Evolutionary conservation across 23 tunicate species (phyloP).

Genomic region (Styela clava): DNA sequence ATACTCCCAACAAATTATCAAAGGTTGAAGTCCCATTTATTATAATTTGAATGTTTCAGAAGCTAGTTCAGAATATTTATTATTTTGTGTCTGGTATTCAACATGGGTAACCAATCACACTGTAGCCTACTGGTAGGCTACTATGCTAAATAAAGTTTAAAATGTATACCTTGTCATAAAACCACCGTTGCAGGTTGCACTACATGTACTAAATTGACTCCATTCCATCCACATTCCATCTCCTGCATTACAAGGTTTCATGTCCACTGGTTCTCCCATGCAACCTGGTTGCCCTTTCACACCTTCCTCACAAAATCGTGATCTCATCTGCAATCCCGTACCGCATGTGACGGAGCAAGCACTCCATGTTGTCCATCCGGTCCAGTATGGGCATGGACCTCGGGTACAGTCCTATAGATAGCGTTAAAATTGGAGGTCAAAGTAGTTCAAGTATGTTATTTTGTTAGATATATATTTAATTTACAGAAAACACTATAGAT

Average conservation of each 20-base stretch:
- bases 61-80: too few species aligned
- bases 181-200: constrained; percentile 86
- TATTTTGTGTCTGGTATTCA: too few species aligned
- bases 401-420: constrained; percentile 52
- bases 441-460: neutral
- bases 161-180: neutral
- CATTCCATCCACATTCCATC: constrained; percentile 57
- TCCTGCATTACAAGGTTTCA: constrained; percentile 54
- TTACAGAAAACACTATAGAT: too few species aligned
- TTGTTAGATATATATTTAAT: neutral
- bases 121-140: too few species aligned
- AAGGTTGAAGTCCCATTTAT: too few species aligned
- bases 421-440: neutral
- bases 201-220: constrained; percentile 58
- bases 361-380: constrained; percentile 85
- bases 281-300: constrained; percentile 53
- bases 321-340: constrained; percentile 37
- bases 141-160: too few species aligned
- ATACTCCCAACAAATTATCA: too few species aligned
- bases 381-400: constrained; percentile 78
- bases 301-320: constrained; percentile 59
- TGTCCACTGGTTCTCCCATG: constrained; percentile 39
- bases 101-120: too few species aligned
- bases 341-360: constrained; percentile 86
- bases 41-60: too few species aligned